phyloP scores from a whole-genome alignment of 2,888 invertebrate species.

The Chymomyza caudatula region DNA sequence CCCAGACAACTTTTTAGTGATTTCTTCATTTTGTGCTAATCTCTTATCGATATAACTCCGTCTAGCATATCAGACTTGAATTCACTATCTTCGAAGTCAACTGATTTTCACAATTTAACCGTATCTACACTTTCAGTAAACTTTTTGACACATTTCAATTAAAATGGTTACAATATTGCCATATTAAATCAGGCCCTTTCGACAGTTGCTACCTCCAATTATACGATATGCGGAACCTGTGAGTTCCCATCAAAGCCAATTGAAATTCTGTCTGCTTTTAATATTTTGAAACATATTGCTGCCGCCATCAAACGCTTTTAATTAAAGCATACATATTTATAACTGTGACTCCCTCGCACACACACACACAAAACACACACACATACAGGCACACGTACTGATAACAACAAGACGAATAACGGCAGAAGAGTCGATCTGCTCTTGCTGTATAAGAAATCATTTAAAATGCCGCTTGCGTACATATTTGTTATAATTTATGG shows the following conservation, averaged over 20 bases:
- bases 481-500: constrained; percentile 71
- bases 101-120: too few relatives aligned
- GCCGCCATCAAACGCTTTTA: constrained; percentile 54
- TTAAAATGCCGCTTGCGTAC: constrained; percentile 70
- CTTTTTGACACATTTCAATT: neutral
- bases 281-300: constrained; percentile 68
- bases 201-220: neutral
- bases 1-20: too few relatives aligned
- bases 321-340: constrained; percentile 68
- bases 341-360: neutral
- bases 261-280: constrained; percentile 26
- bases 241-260: constrained; percentile 15
- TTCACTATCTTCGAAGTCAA: too few relatives aligned
- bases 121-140: neutral
- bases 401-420: neutral
- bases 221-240: neutral
- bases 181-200: neutral
- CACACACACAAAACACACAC: constrained; percentile 1
- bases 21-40: too few relatives aligned
- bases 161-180: neutral
- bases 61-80: too few relatives aligned
- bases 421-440: neutral
- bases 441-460: constrained; percentile 55
- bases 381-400: neutral
- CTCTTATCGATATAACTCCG: too few relatives aligned